Base-by-base conservation (phyloP, 1,140 invertebrate species). In the Nylanderia fulva region DNA sequence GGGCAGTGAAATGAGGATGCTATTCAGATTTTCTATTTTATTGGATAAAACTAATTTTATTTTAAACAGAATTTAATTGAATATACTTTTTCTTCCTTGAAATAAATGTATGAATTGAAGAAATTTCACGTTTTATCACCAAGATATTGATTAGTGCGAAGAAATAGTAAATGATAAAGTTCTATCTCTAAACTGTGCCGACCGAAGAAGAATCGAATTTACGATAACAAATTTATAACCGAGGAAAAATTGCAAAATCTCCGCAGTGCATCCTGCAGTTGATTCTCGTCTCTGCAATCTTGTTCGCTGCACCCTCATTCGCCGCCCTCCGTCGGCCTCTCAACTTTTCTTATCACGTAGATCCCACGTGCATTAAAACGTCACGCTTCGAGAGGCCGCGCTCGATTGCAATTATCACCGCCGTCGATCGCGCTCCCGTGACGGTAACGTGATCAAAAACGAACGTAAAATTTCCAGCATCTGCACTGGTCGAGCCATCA, bases 401-500 rank as follows among this genome's bases (percentile, higher is more conserved):
- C 33, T 82, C 66, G 84, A 71, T 24, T 24, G 56, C 56, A 85
- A 84, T 72, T 89, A 61, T 45, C 63, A 63, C 56, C 21, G 45
- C 18, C 6, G 42, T 84, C 42, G 36, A 54, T 83, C 24, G 48
- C 27, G 83, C 66, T 18, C 39, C 9, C 29, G 8, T 33, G 56
- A 52, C 45, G 63, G 13, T 52, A 56, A 75, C 39, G 21, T 79
- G 74, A 84, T 69, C 71, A 71, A 90, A 88, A 90, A 74, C 66
- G 75, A 33, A 79, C 86, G n/a, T 90, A 72, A 79, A 90, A 91
- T 93, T 96, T 95, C 36, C 95, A 97, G 96, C 96, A 97, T 95
- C 96, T 96, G 95, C 96, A 96, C 93, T 96, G 96, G 96, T 96
- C 96, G 85, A 95, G 93, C 85, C 95, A 96, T 92, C 96, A 96